Evolutionary conservation across 1,140 invertebrate species (phyloP).

Genomic region (Drosophila bipectinata): DNA sequence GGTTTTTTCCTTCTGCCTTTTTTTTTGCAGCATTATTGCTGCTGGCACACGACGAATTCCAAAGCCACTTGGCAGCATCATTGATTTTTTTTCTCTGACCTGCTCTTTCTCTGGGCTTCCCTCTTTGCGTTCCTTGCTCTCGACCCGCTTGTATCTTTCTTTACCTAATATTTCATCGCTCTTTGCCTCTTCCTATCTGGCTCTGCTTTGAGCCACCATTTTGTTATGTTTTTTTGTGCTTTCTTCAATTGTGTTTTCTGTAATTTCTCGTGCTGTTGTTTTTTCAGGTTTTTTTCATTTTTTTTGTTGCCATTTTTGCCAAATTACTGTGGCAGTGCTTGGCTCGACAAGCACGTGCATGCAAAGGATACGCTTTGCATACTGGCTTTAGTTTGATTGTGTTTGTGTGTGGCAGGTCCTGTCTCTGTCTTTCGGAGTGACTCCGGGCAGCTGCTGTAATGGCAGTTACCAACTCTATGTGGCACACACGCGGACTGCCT

Average conservation of each 20-base stretch:
- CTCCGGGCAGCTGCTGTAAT: constrained; percentile 38
- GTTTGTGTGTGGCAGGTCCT: constrained; percentile 12
- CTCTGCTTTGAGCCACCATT: constrained; percentile 7
- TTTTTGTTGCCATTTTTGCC: constrained; percentile 24
- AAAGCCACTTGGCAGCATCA: constrained; percentile 72
- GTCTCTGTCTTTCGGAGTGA: constrained; percentile 38
- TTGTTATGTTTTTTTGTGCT: constrained; percentile 29
- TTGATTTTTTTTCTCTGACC: constrained; percentile 70
- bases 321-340: constrained; percentile 51
- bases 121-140: constrained; percentile 17
- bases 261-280: constrained; percentile 10
- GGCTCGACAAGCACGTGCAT: constrained; percentile 67
- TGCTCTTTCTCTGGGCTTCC: constrained; percentile 19
- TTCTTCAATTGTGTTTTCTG: constrained; percentile 29
- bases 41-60: constrained; percentile 29
- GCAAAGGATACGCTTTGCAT: constrained; percentile 46
- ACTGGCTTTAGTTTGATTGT: constrained; percentile 17
- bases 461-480: constrained; percentile 38
- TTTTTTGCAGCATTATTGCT: constrained; percentile 41
- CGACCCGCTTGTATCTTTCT: constrained; percentile 3
- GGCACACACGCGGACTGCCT: constrained; percentile 23
- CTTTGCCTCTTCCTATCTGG: background rate
- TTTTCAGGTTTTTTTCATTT: constrained; percentile 8
- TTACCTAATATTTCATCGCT: constrained; percentile 19
- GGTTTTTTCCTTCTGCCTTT: background rate